These are phyloP conservation scores for Lapara coniferarum DNA, from an alignment of 2,888 invertebrate genomes.

Conservation along the genomic window DNA sequence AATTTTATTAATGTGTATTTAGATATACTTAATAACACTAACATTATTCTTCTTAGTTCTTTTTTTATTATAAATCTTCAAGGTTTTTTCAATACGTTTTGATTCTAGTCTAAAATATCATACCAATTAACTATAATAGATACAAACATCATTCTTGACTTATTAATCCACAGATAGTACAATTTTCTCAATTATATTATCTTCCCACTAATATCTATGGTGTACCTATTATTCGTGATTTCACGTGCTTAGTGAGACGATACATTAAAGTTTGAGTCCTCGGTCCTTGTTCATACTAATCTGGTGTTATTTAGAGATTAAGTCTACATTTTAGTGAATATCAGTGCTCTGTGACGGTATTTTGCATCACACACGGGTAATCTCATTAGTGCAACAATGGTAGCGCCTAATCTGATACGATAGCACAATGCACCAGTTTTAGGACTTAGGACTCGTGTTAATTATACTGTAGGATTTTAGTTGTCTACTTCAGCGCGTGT, in stretches of 20 bases:
- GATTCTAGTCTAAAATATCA: too few species aligned
- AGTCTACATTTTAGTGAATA: conserved; percentile 66
- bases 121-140: too few species aligned
- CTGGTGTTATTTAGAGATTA: conserved; percentile 56
- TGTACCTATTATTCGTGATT: neutral
- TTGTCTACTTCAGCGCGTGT: conserved; percentile 26
- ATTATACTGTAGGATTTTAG: conserved; percentile 23
- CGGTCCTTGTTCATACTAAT: conserved; percentile 45
- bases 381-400: conserved; percentile 68
- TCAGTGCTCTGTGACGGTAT: conserved; percentile 54
- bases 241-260: neutral
- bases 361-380: conserved; percentile 67
- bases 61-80: too few species aligned
- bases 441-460: conserved; percentile 28
- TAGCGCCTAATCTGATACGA: conserved; percentile 62
- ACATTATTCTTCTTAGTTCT: too few species aligned
- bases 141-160: too few species aligned
- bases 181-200: too few species aligned
- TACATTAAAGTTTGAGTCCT: conserved; percentile 30
- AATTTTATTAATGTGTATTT: too few species aligned
- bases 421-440: conserved; percentile 43
- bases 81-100: too few species aligned
- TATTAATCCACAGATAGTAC: too few species aligned
- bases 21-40: too few species aligned
- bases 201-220: neutral